Conservation (phyloP, 2,797 vertebrate species). For the Fistularia tabacaria region DNA sequence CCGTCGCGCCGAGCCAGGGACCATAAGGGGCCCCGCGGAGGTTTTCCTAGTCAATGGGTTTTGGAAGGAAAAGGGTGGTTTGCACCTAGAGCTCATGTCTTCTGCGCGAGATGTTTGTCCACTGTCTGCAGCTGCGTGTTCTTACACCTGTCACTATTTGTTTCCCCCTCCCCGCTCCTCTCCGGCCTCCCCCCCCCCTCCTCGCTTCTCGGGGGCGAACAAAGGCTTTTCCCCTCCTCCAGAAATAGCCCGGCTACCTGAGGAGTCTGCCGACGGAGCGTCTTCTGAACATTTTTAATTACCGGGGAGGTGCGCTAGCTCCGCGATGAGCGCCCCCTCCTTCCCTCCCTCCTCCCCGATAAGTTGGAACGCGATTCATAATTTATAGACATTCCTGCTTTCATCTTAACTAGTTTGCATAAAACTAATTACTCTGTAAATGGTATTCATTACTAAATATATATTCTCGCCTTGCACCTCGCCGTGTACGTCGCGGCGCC, state of each 20-base stretch:
- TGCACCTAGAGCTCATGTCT: conserved; percentile 45
- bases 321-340: conserved; percentile 67
- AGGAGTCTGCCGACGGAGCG: conserved; percentile 65
- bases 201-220: conserved; percentile 24
- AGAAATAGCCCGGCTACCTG: conserved; percentile 61
- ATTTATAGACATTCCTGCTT: conserved; percentile 98
- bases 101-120: conserved; percentile 34
- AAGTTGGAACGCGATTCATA: conserved; percentile 98
- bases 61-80: conserved; percentile 62
- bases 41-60: conserved; percentile 81
- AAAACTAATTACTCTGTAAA: conserved; percentile 99
- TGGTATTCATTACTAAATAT: conserved; percentile 97
- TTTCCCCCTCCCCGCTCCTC: conserved; percentile 4
- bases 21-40: conserved; percentile 75
- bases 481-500: conserved; percentile 27
- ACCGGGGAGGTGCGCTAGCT: conserved; percentile 89
- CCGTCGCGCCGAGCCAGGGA: conserved; percentile 86
- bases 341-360: conserved; percentile 64
- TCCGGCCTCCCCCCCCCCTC: conserved; percentile 7
- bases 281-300: conserved; percentile 95
- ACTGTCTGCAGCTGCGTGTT: conserved; percentile 30
- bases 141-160: conserved; percentile 40
- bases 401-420: conserved; percentile 99
- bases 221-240: conserved; percentile 34
- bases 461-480: conserved; percentile 33